Conservation (phyloP, 2,797 vertebrate genomes). For the Crypturellus tataupa region DNA sequence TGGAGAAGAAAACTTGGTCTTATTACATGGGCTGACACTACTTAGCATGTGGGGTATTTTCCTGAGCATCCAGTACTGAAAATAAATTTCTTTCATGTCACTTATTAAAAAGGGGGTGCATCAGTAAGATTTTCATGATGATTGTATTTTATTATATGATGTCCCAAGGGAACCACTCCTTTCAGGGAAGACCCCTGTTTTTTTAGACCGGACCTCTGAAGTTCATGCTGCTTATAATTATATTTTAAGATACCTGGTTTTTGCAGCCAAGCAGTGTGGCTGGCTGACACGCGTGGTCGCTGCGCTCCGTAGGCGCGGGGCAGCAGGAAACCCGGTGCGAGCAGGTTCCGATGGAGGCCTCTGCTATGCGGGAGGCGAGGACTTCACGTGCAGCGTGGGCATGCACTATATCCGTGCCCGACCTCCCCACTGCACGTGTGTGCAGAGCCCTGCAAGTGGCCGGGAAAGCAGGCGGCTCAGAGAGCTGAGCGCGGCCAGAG, state of each 20-base stretch:
- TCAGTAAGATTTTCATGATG: background rate
- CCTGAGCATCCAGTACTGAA: background rate
- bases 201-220: conserved; percentile 32
- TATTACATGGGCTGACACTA: background rate
- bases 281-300: background rate
- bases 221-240: background rate
- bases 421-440: rapidly evolving
- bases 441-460: background rate
- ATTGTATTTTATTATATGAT: background rate
- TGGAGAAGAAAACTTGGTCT: background rate
- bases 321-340: background rate
- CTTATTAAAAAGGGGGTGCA: background rate
- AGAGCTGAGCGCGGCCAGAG: background rate
- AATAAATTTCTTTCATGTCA: conserved; percentile 14
- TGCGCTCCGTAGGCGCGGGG: background rate
- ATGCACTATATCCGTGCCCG: rapidly evolving
- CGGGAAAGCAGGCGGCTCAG: background rate
- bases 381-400: rapidly evolving
- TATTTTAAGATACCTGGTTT: background rate
- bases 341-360: background rate
- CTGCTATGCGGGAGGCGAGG: background rate
- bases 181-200: background rate
- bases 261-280: background rate
- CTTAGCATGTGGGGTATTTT: background rate
- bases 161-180: background rate